Percentiles rank a stretch among this genome's conserved stretches.
These are phyloP conservation scores for Melanotaenia boesemani DNA, from an alignment of 2,797 vertebrate genomes.

Conservation along the genomic window DNA sequence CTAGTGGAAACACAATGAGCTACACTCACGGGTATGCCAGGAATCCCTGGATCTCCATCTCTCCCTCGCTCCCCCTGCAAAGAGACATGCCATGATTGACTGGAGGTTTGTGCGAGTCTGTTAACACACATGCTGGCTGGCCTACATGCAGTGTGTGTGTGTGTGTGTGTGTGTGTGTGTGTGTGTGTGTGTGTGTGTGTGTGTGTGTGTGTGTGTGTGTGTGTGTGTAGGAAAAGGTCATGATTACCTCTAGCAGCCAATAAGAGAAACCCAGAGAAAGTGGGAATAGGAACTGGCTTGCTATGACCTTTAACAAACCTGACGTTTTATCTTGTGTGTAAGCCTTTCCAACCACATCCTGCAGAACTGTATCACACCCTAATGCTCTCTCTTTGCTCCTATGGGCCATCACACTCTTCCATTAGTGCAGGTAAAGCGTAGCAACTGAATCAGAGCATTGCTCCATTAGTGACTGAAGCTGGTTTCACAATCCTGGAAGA, in stretches of 20 bases:
- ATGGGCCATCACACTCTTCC: conserved; percentile 26
- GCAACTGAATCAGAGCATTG: conserved; percentile 28
- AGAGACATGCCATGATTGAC: conserved; percentile 57
- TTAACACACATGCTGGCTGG: conserved; percentile 33
- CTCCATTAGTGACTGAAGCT: conserved; percentile 14
- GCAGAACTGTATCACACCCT: conserved; percentile 32
- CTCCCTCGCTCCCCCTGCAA: conserved; percentile 80
- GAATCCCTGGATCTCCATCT: conserved; percentile 76
- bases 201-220: conserved; percentile 15
- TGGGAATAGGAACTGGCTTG: conserved; percentile 57
- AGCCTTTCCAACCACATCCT: conserved; percentile 49
- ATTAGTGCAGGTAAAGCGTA: conserved; percentile 22
- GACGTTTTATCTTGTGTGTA: conserved; percentile 48
- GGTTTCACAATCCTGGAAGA: not conserved
- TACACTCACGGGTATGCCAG: conserved; percentile 78
- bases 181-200: conserved; percentile 19
- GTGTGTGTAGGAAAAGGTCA: conserved; percentile 74
- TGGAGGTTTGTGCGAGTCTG: conserved; percentile 33
- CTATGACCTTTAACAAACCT: conserved; percentile 77
- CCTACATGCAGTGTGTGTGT: conserved; percentile 18
- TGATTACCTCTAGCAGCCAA: conserved; percentile 78
- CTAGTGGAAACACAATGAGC: conserved; percentile 47
- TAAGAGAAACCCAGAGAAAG: conserved; percentile 65
- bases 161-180: conserved; percentile 15
- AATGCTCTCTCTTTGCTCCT: conserved; percentile 26